Evolutionary conservation across 2,888 invertebrate genomes (phyloP).

Genomic region (Sepioteuthis lessoniana): DNA sequence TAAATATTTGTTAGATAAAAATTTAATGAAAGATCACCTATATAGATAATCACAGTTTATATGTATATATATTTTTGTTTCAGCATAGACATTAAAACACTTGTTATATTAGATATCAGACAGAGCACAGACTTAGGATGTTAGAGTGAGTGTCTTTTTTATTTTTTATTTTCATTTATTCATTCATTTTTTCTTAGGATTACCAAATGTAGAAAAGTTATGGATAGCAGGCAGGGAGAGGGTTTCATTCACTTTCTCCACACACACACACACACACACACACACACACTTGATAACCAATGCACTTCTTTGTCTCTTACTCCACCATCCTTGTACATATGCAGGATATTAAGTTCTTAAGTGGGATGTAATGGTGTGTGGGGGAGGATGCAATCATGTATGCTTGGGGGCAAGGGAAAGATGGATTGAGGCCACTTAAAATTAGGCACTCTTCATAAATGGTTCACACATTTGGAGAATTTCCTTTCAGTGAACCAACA

Average conservation of each 20-base stretch:
- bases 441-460: constrained; percentile 8
- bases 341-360: neutral
- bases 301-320: neutral
- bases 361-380: neutral
- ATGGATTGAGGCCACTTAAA: constrained; percentile 8
- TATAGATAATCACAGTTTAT: no score
- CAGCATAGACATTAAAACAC: no score
- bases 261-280: constrained; percentile 37
- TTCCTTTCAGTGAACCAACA: neutral
- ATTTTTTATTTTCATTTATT: no score
- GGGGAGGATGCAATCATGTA: neutral
- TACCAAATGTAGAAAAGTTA: no score
- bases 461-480: neutral
- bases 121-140: no score
- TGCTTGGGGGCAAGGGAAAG: neutral
- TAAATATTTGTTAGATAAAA: no score
- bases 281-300: neutral
- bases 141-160: no score
- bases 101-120: no score
- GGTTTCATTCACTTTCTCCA: neutral
- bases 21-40: no score
- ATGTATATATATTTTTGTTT: no score
- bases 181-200: no score
- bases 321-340: neutral
- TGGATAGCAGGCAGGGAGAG: neutral